Base-by-base conservation (phyloP, 35 echinoderm and acorn worm genomes). In the Hemicentrotus pulcherrimus region DNA sequence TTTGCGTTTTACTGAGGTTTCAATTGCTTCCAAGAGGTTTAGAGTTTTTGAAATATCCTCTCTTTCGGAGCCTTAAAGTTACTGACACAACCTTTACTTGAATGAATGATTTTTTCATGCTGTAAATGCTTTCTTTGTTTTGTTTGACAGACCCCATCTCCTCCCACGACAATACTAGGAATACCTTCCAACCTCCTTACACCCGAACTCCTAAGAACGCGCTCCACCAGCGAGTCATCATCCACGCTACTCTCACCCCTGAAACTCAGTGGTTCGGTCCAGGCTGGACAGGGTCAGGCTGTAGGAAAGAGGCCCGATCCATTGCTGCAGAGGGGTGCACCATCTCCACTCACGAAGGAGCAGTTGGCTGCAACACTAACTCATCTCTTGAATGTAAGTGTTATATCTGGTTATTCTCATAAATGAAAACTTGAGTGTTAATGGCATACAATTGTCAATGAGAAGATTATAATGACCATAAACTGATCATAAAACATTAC, bases 291-390 rank as follows among this genome's bases (percentile, higher is more conserved):
- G 93, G n/a, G 93, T 47, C 89, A 41, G 31, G 31, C 92, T 89
- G 78, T 19, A 31, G 94, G 31, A 8, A 70, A 86, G n/a, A 61
- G 52, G 95, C 31, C 35, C 28, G 94, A 88, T 91, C 88, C 94
- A 95, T 65, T 95, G 86, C 50, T 92, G 46, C 87, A 95, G 86
- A 94, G 94, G 96, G 59, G 85, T 24, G 50, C 13, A 41, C 19
- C 13, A 19, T 24, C 50, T 86, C 30, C 87, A 61, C 95, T 98
- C 31, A 98, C 92, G 86, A 98, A 97, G 95, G 97, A 98, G 61
- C 96, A 98, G 96, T 96, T 98, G 65, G 94, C 94, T 33, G 92
- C 96, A 50, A 96, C 97, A 48, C 95, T 97, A 92, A 86, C 97
- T 15, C 95, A 96, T 52, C 94, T 98, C 35, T 55, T 98, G 48